A percentile compares a stretch with the other conserved stretches of the same genome.
These are phyloP conservation scores for Anoplopoma fimbria DNA, from an alignment of 2,113 vertebrate genomes.

Conservation along the genomic window DNA sequence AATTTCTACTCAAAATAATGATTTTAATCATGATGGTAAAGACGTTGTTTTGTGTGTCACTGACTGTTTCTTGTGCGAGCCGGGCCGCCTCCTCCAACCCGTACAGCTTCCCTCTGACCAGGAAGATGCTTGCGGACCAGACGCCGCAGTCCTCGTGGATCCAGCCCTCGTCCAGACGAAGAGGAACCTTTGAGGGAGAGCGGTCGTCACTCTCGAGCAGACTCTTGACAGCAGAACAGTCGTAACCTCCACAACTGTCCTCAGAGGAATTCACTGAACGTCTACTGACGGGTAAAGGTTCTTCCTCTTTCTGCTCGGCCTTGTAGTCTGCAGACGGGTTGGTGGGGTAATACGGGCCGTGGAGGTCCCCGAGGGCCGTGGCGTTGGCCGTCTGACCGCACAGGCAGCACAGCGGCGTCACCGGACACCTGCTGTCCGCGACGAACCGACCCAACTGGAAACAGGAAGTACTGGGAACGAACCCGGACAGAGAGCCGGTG, in stretches of 20 bases:
- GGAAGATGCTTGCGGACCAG: slow-evolving; percentile 83
- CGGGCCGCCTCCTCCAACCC: slow-evolving; percentile 81
- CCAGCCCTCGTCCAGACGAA: slow-evolving; percentile 77
- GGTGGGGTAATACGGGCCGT: slow-evolving; percentile 80
- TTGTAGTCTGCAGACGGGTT: background rate
- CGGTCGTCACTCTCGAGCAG: background rate
- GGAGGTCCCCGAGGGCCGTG: slow-evolving; percentile 82
- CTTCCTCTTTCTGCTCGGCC: slow-evolving; percentile 30
- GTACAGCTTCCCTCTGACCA: slow-evolving; percentile 83
- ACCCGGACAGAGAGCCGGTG: slow-evolving; percentile 44
- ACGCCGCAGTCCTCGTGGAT: slow-evolving; percentile 85
- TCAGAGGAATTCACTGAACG: slow-evolving; percentile 11
- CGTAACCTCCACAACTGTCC: background rate
- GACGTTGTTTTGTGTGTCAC: slow-evolving; percentile 26
- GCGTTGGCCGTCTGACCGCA: slow-evolving; percentile 78
- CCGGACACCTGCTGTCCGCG: slow-evolving; percentile 24
- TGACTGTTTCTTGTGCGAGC: slow-evolving; percentile 78
- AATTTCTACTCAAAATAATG: background rate
- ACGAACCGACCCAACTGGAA: slow-evolving; percentile 73
- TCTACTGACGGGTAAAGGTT: slow-evolving; percentile 5
- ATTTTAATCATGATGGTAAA: too few species aligned
- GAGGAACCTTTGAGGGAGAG: slow-evolving; percentile 11
- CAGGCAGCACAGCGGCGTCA: slow-evolving; percentile 75
- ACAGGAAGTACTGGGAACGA: slow-evolving; percentile 79
- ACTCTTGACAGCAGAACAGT: slow-evolving; percentile 1